These are phyloP conservation scores for Chrysomela aeneicollis DNA, from an alignment of 2,888 invertebrate species.

Conservation along the genomic window DNA sequence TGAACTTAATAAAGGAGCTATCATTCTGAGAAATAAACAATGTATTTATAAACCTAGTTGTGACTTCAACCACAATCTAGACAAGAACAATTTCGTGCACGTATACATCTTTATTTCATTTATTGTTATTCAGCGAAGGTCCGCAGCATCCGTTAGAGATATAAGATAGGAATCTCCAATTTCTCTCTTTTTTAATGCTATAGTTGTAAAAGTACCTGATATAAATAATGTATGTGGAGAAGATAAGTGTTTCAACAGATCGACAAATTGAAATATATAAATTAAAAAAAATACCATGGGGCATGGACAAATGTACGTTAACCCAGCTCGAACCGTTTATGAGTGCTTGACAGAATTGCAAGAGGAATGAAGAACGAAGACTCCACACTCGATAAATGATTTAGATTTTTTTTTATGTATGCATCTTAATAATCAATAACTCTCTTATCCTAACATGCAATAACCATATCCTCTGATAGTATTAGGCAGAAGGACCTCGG, in stretches of 20 bases:
- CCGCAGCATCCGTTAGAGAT: constrained; percentile 28
- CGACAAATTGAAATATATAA: neutral
- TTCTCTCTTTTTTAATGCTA: neutral
- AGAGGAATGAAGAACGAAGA: too few relatives aligned
- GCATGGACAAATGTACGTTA: too few relatives aligned
- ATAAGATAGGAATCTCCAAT: neutral
- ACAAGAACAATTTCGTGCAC: neutral
- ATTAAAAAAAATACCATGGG: too few relatives aligned
- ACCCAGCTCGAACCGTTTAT: too few relatives aligned
- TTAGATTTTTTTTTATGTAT: too few relatives aligned
- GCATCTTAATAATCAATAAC: too few relatives aligned
- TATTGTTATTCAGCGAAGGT: constrained; percentile 29
- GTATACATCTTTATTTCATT: constrained; percentile 14
- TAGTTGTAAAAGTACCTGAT: neutral
- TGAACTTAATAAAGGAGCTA: too few relatives aligned
- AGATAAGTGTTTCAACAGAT: neutral
- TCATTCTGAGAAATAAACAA: constrained; percentile 18
- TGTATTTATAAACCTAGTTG: neutral
- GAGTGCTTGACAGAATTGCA: too few relatives aligned
- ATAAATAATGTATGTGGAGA: neutral
- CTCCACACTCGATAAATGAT: too few relatives aligned
- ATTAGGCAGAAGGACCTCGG: too few relatives aligned
- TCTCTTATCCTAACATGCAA: too few relatives aligned
- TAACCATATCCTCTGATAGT: too few relatives aligned
- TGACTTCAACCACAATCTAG: neutral